phyloP scores from a whole-genome alignment of 2,113 vertebrate genomes.

The Eretmodus cyanostictus region DNA sequence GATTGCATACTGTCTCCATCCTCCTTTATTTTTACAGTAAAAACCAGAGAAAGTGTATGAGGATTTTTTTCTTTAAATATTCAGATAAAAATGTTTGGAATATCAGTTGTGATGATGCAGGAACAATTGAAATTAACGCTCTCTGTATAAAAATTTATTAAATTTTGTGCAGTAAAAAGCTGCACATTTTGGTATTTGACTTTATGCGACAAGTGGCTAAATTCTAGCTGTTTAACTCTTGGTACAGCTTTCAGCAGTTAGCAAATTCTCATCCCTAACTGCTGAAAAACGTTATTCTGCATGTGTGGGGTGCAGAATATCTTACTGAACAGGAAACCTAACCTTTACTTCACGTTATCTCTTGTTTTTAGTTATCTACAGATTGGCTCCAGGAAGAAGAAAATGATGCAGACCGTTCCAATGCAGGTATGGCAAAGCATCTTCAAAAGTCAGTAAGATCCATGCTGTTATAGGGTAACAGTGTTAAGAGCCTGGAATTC shows the following conservation, averaged over 20 bases:
- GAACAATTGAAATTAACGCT: not conserved
- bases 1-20: not conserved
- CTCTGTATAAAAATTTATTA: rapidly evolving
- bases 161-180: not conserved
- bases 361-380: slow-evolving; percentile 80
- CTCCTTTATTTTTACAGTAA: not conserved
- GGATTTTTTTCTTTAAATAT: not conserved
- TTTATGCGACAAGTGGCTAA: not conserved
- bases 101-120: not conserved
- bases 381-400: slow-evolving; percentile 85
- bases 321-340: not conserved
- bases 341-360: not conserved
- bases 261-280: not conserved
- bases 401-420: slow-evolving; percentile 68
- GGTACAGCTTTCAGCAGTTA: not conserved
- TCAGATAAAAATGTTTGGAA: not conserved
- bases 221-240: not conserved
- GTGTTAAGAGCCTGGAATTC: not conserved
- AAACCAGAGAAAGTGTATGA: not conserved
- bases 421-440: slow-evolving; percentile 64
- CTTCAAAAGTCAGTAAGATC: not conserved
- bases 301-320: not conserved
- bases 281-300: not conserved
- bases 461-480: not conserved
- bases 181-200: not conserved